Evolutionary conservation across 2,113 vertebrate species (phyloP).

Genomic region (Mionectes macconnelli): DNA sequence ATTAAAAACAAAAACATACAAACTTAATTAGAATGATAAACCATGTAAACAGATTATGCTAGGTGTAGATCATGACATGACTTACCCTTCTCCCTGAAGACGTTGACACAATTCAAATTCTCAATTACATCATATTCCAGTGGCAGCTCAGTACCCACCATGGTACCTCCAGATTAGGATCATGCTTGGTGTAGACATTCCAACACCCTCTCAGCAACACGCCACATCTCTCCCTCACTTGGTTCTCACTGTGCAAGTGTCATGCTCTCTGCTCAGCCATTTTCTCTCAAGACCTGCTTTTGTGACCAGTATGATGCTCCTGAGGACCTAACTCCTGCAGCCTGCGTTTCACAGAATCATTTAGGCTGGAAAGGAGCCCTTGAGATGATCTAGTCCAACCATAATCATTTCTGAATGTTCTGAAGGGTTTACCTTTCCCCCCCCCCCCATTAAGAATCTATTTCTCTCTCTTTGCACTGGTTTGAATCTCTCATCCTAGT

Average conservation of each 20-base stretch:
- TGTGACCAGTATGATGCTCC: background rate
- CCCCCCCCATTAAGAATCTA: background rate
- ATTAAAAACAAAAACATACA: background rate
- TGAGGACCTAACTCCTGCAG: background rate
- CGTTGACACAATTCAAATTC: background rate
- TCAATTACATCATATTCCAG: background rate
- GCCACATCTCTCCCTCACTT: background rate
- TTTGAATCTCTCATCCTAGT: background rate
- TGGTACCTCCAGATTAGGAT: background rate
- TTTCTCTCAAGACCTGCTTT: background rate
- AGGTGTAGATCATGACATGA: background rate
- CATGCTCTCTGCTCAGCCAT: background rate
- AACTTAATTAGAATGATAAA: background rate
- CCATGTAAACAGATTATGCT: background rate
- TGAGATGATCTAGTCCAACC: background rate
- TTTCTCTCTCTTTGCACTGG: background rate
- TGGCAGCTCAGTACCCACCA: background rate
- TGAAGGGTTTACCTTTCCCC: background rate
- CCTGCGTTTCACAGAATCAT: background rate
- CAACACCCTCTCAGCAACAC: background rate
- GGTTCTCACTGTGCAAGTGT: background rate
- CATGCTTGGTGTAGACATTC: background rate
- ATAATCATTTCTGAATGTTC: background rate
- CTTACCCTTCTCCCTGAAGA: background rate
- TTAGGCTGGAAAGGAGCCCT: background rate